Percentiles rank a stretch among this genome's conserved stretches.
phyloP scores from a whole-genome alignment of 2,113 vertebrate genomes.

The rabbit (Oryctolagus cuniculus) region DNA sequence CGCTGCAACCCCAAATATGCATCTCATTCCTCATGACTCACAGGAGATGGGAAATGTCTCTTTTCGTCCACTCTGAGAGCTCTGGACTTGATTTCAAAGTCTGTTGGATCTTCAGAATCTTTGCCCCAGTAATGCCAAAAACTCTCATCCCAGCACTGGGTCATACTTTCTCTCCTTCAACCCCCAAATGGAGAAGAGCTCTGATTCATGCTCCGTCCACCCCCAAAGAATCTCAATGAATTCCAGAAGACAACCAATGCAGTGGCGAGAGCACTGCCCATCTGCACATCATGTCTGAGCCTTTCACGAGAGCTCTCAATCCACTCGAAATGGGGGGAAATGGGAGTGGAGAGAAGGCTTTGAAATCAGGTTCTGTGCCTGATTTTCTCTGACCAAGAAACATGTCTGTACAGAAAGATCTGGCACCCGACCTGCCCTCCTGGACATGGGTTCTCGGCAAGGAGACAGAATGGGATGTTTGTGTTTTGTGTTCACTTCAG shows the following conservation, averaged over 20 bases:
- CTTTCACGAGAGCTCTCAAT: not conserved
- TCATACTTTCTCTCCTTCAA: not conserved
- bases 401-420: constrained; percentile 25
- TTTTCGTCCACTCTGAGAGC: constrained; percentile 2
- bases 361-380: constrained; percentile 2
- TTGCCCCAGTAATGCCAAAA: not conserved
- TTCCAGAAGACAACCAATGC: not conserved
- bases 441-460: not conserved
- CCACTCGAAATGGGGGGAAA: not conserved
- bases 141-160: not conserved
- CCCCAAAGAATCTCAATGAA: not conserved
- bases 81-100: not conserved
- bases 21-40: constrained; percentile 34
- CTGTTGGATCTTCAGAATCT: constrained; percentile 9
- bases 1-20: not conserved
- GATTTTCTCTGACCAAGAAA: not conserved
- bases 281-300: not conserved
- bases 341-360: not conserved
- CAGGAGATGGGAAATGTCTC: not conserved
- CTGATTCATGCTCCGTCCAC: not conserved
- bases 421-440: not conserved
- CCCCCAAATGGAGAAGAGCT: not conserved
- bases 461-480: constrained; percentile 28
- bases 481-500: constrained; percentile 47
- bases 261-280: not conserved